Percentiles rank a stretch among this genome's conserved stretches.
These are phyloP conservation scores for Rambutsinella grinnellia DNA, from an alignment of 2,888 invertebrate genomes.

Conservation along the genomic window DNA sequence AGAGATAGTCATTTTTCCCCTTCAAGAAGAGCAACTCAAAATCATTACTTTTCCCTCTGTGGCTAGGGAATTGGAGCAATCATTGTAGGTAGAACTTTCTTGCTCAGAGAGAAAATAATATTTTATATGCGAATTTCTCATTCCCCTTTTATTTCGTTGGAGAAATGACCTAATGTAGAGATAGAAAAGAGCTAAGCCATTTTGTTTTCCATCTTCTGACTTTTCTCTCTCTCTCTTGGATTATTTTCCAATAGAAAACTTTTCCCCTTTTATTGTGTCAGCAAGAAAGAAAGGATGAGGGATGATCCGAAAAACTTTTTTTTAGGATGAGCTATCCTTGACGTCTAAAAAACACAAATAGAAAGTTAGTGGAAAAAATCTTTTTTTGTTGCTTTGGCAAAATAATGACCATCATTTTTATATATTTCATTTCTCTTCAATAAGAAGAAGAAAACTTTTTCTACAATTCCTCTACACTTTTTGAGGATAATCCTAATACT, in stretches of 20 bases:
- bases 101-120: too few relatives aligned
- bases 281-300: conserved; percentile 41
- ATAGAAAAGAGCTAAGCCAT: neutral
- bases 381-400: conserved; percentile 21
- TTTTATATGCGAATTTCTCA: too few relatives aligned
- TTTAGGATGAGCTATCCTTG: conserved; percentile 40
- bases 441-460: too few relatives aligned
- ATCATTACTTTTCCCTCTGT: conserved; percentile 55
- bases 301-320: conserved; percentile 40
- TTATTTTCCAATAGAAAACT: conserved; percentile 51
- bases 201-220: conserved; percentile 1
- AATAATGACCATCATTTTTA: conserved; percentile 42
- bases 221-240: conserved; percentile 21
- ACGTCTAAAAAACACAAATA: conserved; percentile 27
- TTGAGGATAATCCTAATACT: neutral
- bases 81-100: too few relatives aligned
- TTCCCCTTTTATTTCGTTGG: neutral
- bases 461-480: too few relatives aligned
- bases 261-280: conserved; percentile 43
- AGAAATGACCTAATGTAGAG: neutral
- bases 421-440: conserved; percentile 1
- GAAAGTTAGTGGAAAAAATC: neutral
- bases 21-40: conserved; percentile 43
- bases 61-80: conserved; percentile 57
- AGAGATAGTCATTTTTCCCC: conserved; percentile 56